Evolutionary conservation across 2,888 invertebrate species (phyloP).

Genomic region (Mythimna vitellina): DNA sequence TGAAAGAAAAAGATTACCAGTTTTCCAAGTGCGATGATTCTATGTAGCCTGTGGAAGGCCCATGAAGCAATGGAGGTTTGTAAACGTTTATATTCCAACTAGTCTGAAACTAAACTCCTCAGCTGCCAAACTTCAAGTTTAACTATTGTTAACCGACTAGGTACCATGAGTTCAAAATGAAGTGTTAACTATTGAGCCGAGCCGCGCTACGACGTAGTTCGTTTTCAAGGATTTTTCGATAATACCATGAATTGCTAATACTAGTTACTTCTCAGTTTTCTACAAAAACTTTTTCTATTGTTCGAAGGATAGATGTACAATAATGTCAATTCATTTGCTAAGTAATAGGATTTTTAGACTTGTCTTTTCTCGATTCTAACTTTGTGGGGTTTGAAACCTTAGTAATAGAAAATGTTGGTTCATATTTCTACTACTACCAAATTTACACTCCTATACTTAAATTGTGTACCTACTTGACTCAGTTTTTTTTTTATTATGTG

Average conservation of each 20-base stretch:
- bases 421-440: conserved; percentile 2
- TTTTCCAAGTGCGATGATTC: background rate
- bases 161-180: conserved; percentile 53
- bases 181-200: conserved; percentile 42
- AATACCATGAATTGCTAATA: conserved; percentile 54
- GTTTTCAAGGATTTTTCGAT: conserved; percentile 58
- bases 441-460: background rate
- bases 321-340: conserved; percentile 8
- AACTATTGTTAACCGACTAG: conserved; percentile 44
- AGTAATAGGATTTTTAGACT: conserved; percentile 18
- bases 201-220: background rate
- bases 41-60: background rate
- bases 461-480: background rate
- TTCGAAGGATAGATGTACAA: conserved; percentile 10
- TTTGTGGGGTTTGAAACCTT: conserved; percentile 8
- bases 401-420: background rate
- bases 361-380: conserved; percentile 15
- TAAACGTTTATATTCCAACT: background rate
- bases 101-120: conserved; percentile 38
- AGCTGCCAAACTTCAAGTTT: conserved; percentile 32
- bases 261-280: conserved; percentile 16
- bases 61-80: conserved; percentile 5
- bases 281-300: conserved; percentile 29
- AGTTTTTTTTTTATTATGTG: no score
- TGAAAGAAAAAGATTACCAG: no score